A percentile compares a stretch with the other conserved stretches of the same genome.
phyloP scores from a whole-genome alignment of 2,797 vertebrate genomes.

The Gila robusta region DNA sequence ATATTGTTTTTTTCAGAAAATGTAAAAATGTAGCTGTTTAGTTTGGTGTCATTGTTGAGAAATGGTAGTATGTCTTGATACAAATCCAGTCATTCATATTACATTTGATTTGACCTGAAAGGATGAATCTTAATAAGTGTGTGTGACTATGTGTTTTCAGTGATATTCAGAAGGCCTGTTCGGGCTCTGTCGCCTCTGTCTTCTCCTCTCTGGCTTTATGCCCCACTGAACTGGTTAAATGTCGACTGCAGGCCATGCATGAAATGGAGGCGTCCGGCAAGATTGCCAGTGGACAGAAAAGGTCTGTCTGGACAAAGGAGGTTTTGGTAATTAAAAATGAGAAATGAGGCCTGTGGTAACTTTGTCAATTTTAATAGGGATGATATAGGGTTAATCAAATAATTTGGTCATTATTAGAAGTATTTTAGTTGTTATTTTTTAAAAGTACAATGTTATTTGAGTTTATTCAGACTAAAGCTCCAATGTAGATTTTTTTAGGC shows the following conservation, averaged over 20 bases:
- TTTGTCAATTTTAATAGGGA: not conserved
- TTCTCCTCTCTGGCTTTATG: slow-evolving; percentile 95
- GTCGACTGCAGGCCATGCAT: slow-evolving; percentile 95
- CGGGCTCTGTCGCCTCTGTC: slow-evolving; percentile 94
- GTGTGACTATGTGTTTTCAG: slow-evolving; percentile 72
- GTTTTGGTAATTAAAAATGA: not conserved
- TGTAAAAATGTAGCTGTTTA: not conserved
- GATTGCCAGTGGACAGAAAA: slow-evolving; percentile 88
- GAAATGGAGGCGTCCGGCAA: slow-evolving; percentile 94
- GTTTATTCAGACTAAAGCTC: not conserved
- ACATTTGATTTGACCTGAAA: slow-evolving; percentile 2
- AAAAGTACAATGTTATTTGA: too few relatives aligned
- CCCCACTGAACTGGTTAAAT: slow-evolving; percentile 97
- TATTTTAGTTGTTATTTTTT: too few relatives aligned
- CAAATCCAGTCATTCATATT: not conserved
- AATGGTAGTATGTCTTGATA: not conserved
- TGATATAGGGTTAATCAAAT: not conserved
- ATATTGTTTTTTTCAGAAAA: not conserved
- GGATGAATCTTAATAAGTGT: not conserved
- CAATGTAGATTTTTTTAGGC: not conserved
- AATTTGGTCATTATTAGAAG: not conserved
- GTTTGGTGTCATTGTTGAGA: not conserved
- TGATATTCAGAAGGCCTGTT: slow-evolving; percentile 91
- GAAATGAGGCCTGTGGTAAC: not conserved
- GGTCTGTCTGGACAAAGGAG: slow-evolving; percentile 65